Percentiles rank a stretch among this genome's conserved stretches.
phyloP scores from a whole-genome alignment of 2,113 vertebrate species.

The Thunnus maccoyii region DNA sequence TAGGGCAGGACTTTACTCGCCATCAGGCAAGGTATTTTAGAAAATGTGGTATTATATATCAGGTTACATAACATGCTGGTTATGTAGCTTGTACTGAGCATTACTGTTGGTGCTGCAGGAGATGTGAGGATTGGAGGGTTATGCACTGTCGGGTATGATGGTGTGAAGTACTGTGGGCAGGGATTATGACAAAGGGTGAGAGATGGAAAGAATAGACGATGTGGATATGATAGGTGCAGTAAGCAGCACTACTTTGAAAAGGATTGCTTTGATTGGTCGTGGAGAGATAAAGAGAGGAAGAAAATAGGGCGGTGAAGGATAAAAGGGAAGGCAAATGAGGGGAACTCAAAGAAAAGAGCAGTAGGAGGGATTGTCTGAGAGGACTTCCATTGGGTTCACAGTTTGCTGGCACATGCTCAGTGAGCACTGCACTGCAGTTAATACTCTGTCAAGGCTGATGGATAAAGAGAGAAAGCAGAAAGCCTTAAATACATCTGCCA shows the following conservation, averaged over 20 bases:
- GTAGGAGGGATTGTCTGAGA: conserved; percentile 41
- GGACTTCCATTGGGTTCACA: conserved; percentile 39
- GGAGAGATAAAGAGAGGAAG: conserved; percentile 34
- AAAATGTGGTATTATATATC: conserved; percentile 23
- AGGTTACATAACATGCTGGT: conserved; percentile 49
- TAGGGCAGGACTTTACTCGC: conserved; percentile 1
- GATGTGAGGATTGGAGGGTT: conserved; percentile 27
- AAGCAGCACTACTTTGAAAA: neutral
- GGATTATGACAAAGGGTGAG: conserved; percentile 19
- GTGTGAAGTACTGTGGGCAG: conserved; percentile 45
- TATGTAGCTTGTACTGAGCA: conserved; percentile 12
- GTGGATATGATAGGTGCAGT: conserved; percentile 21
- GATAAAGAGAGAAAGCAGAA: conserved; percentile 43
- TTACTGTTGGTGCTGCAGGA: conserved; percentile 13
- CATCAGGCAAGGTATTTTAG: conserved; percentile 36
- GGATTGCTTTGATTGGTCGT: conserved; percentile 28
- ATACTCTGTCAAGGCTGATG: conserved; percentile 50
- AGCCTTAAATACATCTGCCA: conserved; percentile 45
- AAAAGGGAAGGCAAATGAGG: conserved; percentile 52
- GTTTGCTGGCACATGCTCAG: conserved; percentile 70
- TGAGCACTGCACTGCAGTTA: conserved; percentile 69
- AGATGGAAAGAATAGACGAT: conserved; percentile 19
- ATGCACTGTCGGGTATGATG: conserved; percentile 13
- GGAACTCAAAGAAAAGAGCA: conserved; percentile 45
- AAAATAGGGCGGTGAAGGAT: conserved; percentile 50